Percentiles rank a stretch among this genome's conserved stretches.
Evolutionary conservation across 2,113 vertebrate species (phyloP).

Genomic region (Plecturocebus donacophilus): DNA sequence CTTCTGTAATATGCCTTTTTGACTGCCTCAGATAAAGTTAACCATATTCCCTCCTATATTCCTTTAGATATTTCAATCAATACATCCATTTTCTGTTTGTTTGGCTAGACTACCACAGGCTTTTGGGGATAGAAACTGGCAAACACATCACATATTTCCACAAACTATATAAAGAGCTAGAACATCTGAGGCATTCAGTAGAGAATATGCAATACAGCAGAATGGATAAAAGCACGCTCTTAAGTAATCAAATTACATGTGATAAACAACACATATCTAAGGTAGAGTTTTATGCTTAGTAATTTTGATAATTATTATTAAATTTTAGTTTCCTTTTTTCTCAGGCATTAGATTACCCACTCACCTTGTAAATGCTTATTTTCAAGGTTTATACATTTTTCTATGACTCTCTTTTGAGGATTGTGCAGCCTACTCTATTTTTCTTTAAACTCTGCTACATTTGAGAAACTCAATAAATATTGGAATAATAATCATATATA

Average conservation of each 20-base stretch:
- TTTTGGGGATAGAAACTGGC: neutral
- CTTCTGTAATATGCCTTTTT: neutral
- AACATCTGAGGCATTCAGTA: neutral
- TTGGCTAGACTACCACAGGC: neutral
- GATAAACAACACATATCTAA: neutral
- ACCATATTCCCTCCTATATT: neutral
- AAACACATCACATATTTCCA: neutral
- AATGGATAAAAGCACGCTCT: neutral
- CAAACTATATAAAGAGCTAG: neutral
- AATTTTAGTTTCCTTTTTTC: neutral
- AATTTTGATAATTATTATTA: neutral
- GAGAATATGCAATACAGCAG: neutral
- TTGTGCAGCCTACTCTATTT: neutral
- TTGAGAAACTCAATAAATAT: conserved; percentile 12
- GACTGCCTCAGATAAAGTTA: neutral
- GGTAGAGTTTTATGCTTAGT: neutral
- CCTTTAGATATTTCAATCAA: neutral
- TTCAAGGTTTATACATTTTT: neutral
- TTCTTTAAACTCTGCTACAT: neutral
- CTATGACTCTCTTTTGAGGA: neutral
- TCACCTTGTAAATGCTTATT: neutral
- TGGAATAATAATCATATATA: neutral
- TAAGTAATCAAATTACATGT: neutral
- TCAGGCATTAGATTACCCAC: neutral
- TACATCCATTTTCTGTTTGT: neutral